Evolutionary conservation across 2,113 vertebrate species (phyloP).

Genomic region (Amphiprion ocellaris): DNA sequence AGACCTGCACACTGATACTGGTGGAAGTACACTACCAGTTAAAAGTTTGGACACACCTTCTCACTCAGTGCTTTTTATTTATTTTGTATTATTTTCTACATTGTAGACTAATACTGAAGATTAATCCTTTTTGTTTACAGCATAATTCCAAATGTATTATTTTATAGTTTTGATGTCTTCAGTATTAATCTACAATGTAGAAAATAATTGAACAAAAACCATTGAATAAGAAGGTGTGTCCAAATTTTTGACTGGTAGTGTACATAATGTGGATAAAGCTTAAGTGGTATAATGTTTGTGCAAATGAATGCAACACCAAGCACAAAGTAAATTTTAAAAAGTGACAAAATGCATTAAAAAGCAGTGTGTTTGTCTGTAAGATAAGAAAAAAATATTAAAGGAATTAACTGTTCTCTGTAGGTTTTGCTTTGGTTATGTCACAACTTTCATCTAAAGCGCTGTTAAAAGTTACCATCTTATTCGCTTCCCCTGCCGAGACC

Average conservation of each 20-base stretch:
- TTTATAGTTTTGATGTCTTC: too few relatives aligned
- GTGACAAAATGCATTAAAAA: background rate
- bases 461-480: conserved; percentile 25
- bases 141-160: too few relatives aligned
- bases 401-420: conserved; percentile 9
- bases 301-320: background rate
- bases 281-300: background rate
- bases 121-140: too few relatives aligned
- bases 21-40: conserved; percentile 3
- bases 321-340: background rate
- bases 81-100: too few relatives aligned
- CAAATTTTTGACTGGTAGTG: too few relatives aligned
- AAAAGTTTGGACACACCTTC: too few relatives aligned
- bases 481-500: conserved; percentile 20
- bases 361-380: too few relatives aligned
- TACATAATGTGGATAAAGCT: background rate
- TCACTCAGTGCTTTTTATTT: too few relatives aligned
- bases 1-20: conserved; percentile 8
- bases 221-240: too few relatives aligned
- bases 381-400: background rate
- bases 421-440: background rate
- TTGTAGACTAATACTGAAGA: too few relatives aligned
- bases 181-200: too few relatives aligned
- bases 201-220: too few relatives aligned
- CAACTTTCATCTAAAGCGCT: conserved; percentile 15